Evolutionary conservation across 2,797 vertebrate species (phyloP), one percentile per base, ranked within the genome.

Genomic region (Ctenopoma kingsleyae): DNA sequence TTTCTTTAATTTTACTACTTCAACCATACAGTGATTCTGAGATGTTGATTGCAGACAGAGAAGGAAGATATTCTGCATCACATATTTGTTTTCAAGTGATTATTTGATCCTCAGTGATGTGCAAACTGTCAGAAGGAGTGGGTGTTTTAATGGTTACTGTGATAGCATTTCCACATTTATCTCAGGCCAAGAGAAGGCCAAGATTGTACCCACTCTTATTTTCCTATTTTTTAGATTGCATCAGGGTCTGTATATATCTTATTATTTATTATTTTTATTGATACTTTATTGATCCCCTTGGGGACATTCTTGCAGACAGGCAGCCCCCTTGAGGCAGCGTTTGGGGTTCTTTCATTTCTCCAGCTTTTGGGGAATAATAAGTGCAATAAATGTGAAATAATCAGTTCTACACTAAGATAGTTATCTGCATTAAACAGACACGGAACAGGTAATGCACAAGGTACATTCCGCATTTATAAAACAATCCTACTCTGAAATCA

Each of bases 221-320:
- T 67, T 54, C 22, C n/a, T 23, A 2, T 49, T 67, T 69, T 52
- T 58, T 36, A 78, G 61, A 76, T 32, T 63, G 11, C 52, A 74
- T 55, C 46, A 48, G 10, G 22, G 41, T 80, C 27, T 76, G 8
- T 49, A 6, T 49, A 32, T 8, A 6, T 30, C 27, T 6, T 30
- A 30, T 30, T 1, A 30, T 30, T 30, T 30, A 30, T 30, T 30
- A 30, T 30, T 30, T 30, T 30, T 30, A 32, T 32, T 8, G 30
- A 8, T 32, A 32, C 30, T 32, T 32, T 32, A 32, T 32, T 32
- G 7, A 32, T 32, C 30, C 8, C 30, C 30, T 32, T 32, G 30
- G 2, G 30, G 30, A 32, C 8, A 9, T 32, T 32, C 30, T 32
- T 32, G 30, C 2, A 8, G 30, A 8, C 30, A 8, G 30, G 8